Percentiles rank a stretch among this genome's conserved stretches.
Conservation (phyloP, 1,140 invertebrate species). For the Lasioglossum baleicum region DNA sequence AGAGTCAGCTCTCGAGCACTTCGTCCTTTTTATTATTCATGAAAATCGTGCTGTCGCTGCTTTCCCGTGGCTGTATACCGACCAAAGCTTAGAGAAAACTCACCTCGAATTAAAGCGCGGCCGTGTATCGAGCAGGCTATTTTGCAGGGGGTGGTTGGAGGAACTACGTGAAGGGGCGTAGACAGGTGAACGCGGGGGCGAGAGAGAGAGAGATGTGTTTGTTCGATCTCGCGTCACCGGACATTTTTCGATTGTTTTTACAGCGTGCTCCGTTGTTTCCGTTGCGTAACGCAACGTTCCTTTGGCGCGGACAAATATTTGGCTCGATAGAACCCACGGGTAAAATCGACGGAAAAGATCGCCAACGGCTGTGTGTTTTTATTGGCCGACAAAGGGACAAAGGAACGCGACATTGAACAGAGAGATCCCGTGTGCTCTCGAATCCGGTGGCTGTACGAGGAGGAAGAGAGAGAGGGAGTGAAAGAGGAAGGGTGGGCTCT, state of each 20-base stretch:
- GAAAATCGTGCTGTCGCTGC: constrained; percentile 69
- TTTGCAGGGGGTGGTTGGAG: not conserved
- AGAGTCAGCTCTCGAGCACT: constrained; percentile 70
- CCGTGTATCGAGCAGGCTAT: constrained; percentile 22
- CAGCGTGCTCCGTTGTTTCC: not conserved
- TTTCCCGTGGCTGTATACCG: constrained; percentile 55
- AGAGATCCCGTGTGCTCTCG: too few species aligned
- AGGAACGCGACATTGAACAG: not conserved
- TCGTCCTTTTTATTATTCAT: constrained; percentile 80
- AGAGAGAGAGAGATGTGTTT: constrained; percentile 1
- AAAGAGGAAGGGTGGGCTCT: not conserved
- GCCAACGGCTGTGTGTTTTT: not conserved
- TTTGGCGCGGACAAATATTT: constrained; percentile 24
- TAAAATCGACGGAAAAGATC: not conserved
- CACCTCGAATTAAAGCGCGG: constrained; percentile 41
- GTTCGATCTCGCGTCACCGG: constrained; percentile 13
- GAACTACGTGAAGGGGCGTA: not conserved
- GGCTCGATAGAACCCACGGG: not conserved
- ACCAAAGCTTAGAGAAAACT: constrained; percentile 35
- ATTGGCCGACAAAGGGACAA: constrained; percentile 11
- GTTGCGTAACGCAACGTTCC: constrained; percentile 3
- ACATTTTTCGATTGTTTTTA: constrained; percentile 33
- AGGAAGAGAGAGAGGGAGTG: too few species aligned
- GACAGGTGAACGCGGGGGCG: too few species aligned
- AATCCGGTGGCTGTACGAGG: too few species aligned